Evolutionary conservation across 2,797 vertebrate genomes (phyloP), one percentile per base, ranked within the genome.

Genomic region (Hozukius guyotensis): DNA sequence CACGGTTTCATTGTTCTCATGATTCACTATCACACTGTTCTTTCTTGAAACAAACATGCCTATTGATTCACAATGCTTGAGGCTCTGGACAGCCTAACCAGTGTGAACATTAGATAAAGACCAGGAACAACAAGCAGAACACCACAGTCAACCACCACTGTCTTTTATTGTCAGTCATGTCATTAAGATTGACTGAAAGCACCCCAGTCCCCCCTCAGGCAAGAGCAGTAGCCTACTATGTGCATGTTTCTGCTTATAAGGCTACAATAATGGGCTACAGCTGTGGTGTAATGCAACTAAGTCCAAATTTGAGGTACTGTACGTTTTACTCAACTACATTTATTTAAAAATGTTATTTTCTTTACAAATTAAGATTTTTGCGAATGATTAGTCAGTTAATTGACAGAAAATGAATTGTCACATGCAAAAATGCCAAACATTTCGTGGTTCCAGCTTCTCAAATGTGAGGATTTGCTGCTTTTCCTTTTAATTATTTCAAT

Each of bases 111-210:
- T 16, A 53, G n/a, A 85, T 77, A 36, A 79, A 62, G 61, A 74
- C 42, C 24, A 81, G 49, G 78, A 57, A 78, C 56, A 68, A 83
- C n/a, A 61, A 63, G 22, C 32, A 63, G 24, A 57, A 38, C 16
- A 63, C 22, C 36, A 6, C 25, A 61, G 42, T 42, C 42, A 55
- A 49, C 61, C 8, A 49, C 61, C 8, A 13, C 36, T 55, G 59
- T n/a, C n/a, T 82, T 78, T 78, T 76, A 79, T 72, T 67, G 36
- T 66, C 60, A 49, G 61, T 78, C 20, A 67, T 62, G 53, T 52
- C 9, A 31, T 34, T 57, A 14, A 52, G 49, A 63, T 16, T 49
- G 24, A 75, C 11, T 52, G 3, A 62, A 75, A 67, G 8, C 22
- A 16, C 8, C 12, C 6, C 5, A 52, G 18, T 46, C 9, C 24